phyloP scores from a whole-genome alignment of 2,888 invertebrate species.

The Pollenia amentaria region DNA sequence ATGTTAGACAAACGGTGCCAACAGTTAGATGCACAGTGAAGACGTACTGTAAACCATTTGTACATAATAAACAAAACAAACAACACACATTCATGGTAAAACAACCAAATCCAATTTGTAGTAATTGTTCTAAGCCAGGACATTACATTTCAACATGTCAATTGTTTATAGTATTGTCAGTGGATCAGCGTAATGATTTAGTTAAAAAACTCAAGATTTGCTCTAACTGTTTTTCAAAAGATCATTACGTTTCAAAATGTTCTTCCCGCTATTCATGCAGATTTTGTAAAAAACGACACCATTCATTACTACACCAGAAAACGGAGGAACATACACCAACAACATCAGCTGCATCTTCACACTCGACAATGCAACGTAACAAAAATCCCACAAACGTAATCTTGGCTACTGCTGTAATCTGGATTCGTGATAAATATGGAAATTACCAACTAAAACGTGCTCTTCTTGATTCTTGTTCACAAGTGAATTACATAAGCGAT shows the following conservation, averaged over 20 bases:
- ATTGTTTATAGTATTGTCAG: conserved; percentile 25
- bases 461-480: conserved; percentile 53
- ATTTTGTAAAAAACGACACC: conserved; percentile 58
- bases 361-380: conserved; percentile 1
- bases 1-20: conserved; percentile 59
- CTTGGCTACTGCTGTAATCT: conserved; percentile 60
- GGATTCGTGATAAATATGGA: conserved; percentile 32
- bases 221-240: conserved; percentile 51
- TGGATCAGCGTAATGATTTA: conserved; percentile 20
- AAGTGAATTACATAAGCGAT: conserved; percentile 62
- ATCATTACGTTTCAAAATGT: conserved; percentile 20
- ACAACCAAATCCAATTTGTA: conserved; percentile 1
- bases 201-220: conserved; percentile 36
- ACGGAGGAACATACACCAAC: too few species aligned
- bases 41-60: conserved; percentile 3
- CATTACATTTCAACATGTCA: conserved; percentile 38
- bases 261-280: conserved; percentile 43
- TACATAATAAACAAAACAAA: conserved; percentile 8
- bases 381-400: conserved; percentile 10
- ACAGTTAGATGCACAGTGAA: conserved; percentile 51
- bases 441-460: conserved; percentile 33
- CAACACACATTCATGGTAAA: too few species aligned
- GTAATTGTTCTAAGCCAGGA: conserved; percentile 32
- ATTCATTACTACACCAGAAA: conserved; percentile 42
- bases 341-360: not conserved